Evolutionary conservation across 1,140 invertebrate genomes (phyloP).

Genomic region (Hylyphantes graminicola): DNA sequence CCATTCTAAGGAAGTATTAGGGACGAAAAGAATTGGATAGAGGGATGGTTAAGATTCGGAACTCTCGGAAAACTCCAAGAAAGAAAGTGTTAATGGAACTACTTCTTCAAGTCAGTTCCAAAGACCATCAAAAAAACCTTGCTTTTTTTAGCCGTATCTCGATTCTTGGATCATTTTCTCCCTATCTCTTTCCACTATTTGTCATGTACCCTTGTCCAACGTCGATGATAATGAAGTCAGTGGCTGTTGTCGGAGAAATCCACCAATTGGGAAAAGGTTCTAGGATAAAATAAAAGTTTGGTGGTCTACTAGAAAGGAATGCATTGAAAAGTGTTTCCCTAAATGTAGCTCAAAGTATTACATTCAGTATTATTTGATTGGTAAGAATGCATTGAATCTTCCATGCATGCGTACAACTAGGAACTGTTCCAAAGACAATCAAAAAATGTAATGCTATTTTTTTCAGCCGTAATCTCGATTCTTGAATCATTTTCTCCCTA

Average conservation of each 20-base stretch:
- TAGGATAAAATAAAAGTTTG: neutral
- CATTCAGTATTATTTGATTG: too few species aligned
- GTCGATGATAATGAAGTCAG: slow-evolving; percentile 49
- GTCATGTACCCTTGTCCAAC: neutral
- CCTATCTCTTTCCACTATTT: neutral
- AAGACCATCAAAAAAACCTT: slow-evolving; percentile 40
- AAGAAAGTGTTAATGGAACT: slow-evolving; percentile 56
- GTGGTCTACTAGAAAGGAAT: too few species aligned
- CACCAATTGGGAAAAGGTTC: slow-evolving; percentile 34
- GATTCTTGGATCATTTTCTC: slow-evolving; percentile 26
- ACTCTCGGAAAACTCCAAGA: slow-evolving; percentile 38
- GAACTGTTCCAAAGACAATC: too few species aligned
- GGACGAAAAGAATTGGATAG: neutral
- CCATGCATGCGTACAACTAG: too few species aligned
- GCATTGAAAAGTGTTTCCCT: too few species aligned
- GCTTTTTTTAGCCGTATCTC: slow-evolving; percentile 36
- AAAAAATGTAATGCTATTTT: too few species aligned
- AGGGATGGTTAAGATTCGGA: slow-evolving; percentile 32
- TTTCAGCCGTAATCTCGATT: slow-evolving; percentile 35
- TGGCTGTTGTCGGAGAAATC: slow-evolving; percentile 42
- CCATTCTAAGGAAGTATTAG: slow-evolving; percentile 43
- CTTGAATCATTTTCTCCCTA: slow-evolving; percentile 49
- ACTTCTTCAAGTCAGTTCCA: slow-evolving; percentile 41
- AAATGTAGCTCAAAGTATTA: too few species aligned
- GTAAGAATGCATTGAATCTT: too few species aligned